Evolutionary conservation across 1,140 invertebrate species (phyloP).

Genomic region (Microplitis mediator): DNA sequence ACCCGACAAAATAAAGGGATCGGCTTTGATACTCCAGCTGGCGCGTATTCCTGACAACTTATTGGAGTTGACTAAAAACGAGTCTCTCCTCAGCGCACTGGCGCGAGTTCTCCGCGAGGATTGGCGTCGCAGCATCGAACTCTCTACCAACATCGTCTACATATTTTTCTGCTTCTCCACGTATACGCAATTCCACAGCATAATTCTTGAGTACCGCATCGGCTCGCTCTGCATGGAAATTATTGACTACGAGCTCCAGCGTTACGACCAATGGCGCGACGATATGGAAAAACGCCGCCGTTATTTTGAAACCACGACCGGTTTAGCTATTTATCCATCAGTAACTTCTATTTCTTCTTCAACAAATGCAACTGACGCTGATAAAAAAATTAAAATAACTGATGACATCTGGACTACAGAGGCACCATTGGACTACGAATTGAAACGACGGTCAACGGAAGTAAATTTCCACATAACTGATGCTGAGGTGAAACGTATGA

Average conservation of each 20-base stretch:
- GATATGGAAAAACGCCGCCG: constrained; percentile 75
- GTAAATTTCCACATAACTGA: constrained; percentile 42
- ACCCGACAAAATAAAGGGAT: constrained; percentile 89
- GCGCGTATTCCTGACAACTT: constrained; percentile 93
- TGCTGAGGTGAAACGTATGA: constrained; percentile 67
- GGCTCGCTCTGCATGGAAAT: constrained; percentile 96
- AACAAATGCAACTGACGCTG: constrained; percentile 44
- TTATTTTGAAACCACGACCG: constrained; percentile 57
- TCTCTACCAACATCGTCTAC: constrained; percentile 96
- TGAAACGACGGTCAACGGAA: constrained; percentile 49
- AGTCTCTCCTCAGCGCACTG: constrained; percentile 93
- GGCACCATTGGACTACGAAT: constrained; percentile 53
- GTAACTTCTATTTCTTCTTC: no score
- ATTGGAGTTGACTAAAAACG: constrained; percentile 89
- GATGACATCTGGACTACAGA: constrained; percentile 58
- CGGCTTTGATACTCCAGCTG: constrained; percentile 88
- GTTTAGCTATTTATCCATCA: constrained; percentile 50
- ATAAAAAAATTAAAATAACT: constrained; percentile 53
- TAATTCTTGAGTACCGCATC: constrained; percentile 90
- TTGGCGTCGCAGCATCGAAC: constrained; percentile 93
- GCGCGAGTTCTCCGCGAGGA: constrained; percentile 95
- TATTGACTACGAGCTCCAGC: constrained; percentile 89
- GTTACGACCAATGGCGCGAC: constrained; percentile 92
- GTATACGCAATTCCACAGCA: constrained; percentile 93
- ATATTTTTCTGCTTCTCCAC: constrained; percentile 97